phyloP scores from a whole-genome alignment of 2,113 vertebrate genomes.

The Lepus europaeus region DNA sequence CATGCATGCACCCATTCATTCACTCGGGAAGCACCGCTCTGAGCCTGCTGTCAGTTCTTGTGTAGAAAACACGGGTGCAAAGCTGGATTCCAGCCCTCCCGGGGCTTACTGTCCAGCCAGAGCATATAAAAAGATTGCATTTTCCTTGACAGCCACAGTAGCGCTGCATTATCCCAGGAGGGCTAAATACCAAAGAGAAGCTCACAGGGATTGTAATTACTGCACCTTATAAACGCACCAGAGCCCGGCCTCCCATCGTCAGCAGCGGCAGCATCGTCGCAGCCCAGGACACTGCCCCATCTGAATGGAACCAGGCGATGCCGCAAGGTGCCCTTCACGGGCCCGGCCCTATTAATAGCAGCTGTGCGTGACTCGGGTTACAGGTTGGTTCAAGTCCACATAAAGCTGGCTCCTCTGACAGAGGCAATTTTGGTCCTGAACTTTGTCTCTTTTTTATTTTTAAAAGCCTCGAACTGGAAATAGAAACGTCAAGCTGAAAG shows the following conservation, averaged over 20 bases:
- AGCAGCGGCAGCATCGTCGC: accelerated
- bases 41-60: not conserved
- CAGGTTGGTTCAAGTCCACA: constrained; percentile 22
- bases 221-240: not conserved
- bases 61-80: not conserved
- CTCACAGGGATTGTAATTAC: not conserved
- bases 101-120: not conserved
- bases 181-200: not conserved
- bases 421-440: not conserved
- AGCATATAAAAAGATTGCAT: not conserved
- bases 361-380: not conserved
- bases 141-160: not conserved
- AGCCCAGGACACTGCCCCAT: not conserved
- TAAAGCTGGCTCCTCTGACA: not conserved
- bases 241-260: not conserved
- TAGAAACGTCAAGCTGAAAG: constrained; percentile 1
- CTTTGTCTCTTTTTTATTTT: constrained; percentile 57
- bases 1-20: not conserved
- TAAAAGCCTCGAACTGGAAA: constrained; percentile 45
- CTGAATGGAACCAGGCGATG: too few species aligned
- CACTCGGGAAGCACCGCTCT: not conserved
- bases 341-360: constrained; percentile 29
- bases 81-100: not conserved
- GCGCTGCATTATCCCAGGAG: not conserved
- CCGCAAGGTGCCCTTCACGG: constrained; percentile 65